Percentiles rank a stretch among this genome's conserved stretches.
These are phyloP conservation scores for Chydorus sphaericus DNA, from an alignment of 2,888 invertebrate species.

Conservation along the genomic window DNA sequence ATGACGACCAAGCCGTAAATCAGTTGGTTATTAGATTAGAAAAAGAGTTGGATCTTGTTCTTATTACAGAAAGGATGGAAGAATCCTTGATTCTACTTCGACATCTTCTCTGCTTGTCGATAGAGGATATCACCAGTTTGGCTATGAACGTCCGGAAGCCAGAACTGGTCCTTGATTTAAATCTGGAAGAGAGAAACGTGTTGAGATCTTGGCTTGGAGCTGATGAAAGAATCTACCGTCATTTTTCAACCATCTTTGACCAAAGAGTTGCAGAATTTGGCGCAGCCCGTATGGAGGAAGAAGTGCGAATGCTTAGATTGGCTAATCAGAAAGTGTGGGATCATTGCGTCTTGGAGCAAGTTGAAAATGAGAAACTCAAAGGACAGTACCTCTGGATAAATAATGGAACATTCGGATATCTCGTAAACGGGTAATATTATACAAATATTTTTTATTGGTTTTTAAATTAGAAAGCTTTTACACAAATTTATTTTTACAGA, in stretches of 20 bases:
- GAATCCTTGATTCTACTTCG: constrained; percentile 25
- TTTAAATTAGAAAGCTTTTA: too few species aligned
- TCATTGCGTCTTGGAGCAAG: too few species aligned
- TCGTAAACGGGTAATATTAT: too few species aligned
- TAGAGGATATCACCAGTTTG: constrained; percentile 11
- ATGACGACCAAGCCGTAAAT: constrained; percentile 17
- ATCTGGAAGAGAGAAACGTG: constrained; percentile 16
- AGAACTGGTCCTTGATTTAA: constrained; percentile 17
- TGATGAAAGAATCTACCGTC: constrained; percentile 21
- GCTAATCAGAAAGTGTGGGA: too few species aligned
- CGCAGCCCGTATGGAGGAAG: background rate
- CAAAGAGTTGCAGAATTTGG: background rate
- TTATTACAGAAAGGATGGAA: constrained; percentile 25
- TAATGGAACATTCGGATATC: too few species aligned
- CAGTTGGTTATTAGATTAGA: constrained; percentile 21
- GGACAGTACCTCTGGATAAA: too few species aligned
- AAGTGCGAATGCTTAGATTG: background rate
- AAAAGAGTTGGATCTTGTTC: constrained; percentile 24
- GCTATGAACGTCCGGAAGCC: constrained; percentile 20
- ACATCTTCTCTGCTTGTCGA: constrained; percentile 24
- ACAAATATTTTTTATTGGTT: too few species aligned
- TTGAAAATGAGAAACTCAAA: too few species aligned
- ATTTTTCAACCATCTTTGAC: constrained; percentile 19
- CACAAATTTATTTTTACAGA: too few species aligned
- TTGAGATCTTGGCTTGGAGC: constrained; percentile 21